Base-by-base conservation (phyloP, 2,797 vertebrate genomes). In the Acipenser ruthenus region DNA sequence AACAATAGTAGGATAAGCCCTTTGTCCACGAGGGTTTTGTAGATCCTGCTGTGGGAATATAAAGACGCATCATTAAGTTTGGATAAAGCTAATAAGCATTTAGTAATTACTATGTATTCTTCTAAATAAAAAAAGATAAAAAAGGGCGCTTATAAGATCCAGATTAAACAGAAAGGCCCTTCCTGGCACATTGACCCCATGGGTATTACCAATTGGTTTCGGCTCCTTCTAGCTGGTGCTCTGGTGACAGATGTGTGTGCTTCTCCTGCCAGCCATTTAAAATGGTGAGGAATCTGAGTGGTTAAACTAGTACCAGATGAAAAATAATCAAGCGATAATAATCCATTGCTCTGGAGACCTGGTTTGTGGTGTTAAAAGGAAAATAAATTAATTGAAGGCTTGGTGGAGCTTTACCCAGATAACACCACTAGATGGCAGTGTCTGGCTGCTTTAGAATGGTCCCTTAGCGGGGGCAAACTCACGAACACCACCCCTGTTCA, bases 351-450 rank as follows among this genome's bases (percentile, higher is more conserved):
- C 66, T 61, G 66, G 66, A 62, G 66, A 53, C 59, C 49, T 9
- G 49, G 60, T 53, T 50, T 50, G 60, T 18, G 66, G 50, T 18
- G 23, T 67, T 11, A 62, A 37, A 18, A 62, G 66, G 23, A 55
- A 56, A 61, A 63, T 2, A 55, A 56, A 55, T 53, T 10, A 67
- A 53, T 10, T 51, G 23, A 23, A 13, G 10, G 49, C 37, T 49
- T 51, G 37, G 15, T n/a, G 60, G 10, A 23, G 60, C 18, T 7
- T 48, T 10, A 85, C 72, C 74, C 67, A 2, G 0, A 6, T 1
- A 1, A 0, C 15, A 65, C 81, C 89, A 83, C 84, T 87, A 84
- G 89, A 88, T 87, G 89, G 86, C 86, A 89, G 83, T 90, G 81
- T 88, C 82, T 82, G 86, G 78, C 88, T 87, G 76, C 65, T 68